Evolutionary conservation across 2,113 vertebrate genomes (phyloP).

Genomic region (Phyllostomus hastatus): DNA sequence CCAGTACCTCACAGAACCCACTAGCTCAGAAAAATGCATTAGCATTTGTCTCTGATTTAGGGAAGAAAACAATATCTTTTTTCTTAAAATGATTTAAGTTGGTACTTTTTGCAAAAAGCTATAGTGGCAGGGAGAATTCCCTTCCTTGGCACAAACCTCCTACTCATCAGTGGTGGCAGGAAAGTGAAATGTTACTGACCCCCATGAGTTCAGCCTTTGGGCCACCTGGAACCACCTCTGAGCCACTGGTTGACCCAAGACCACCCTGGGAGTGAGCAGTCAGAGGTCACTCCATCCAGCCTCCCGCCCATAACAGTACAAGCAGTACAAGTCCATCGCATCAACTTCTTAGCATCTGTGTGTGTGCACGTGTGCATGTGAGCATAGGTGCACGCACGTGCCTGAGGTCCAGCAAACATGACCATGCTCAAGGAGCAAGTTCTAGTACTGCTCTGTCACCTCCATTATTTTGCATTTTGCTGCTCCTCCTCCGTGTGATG

Average conservation of each 20-base stretch:
- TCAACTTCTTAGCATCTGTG: neutral
- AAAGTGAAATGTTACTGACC: neutral
- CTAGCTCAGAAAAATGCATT: neutral
- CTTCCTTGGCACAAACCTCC: neutral
- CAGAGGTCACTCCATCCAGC: neutral
- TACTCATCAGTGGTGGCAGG: neutral
- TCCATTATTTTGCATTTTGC: neutral
- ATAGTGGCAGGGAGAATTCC: neutral
- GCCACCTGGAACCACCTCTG: neutral
- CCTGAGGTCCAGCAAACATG: neutral
- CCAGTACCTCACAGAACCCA: neutral
- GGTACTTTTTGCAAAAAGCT: neutral
- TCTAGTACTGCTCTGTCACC: too few relatives aligned
- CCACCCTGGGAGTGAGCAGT: neutral
- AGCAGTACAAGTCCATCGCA: neutral
- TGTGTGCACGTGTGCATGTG: neutral
- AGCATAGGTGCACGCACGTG: neutral
- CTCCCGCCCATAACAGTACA: neutral
- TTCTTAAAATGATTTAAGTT: neutral
- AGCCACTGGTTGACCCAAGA: neutral
- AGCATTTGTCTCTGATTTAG: neutral
- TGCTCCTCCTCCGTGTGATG: neutral
- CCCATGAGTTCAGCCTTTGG: neutral
- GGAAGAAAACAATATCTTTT: neutral
- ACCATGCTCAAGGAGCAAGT: accelerated